Base-by-base conservation (phyloP, 2,797 vertebrate species). In the Falco cherrug region DNA sequence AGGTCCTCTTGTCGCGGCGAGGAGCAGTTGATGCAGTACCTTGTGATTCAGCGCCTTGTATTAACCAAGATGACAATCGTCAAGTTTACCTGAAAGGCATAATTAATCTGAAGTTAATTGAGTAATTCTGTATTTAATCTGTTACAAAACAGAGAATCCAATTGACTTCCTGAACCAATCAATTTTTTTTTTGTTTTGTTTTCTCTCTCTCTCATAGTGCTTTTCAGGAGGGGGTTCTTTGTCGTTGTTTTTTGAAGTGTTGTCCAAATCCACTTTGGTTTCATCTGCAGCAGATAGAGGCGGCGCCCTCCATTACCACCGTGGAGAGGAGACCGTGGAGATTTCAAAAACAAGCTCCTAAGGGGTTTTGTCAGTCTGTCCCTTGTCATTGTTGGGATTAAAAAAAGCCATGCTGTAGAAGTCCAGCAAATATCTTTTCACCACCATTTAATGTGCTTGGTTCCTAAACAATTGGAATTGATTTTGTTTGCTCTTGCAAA, bases 401-500 rank as follows among this genome's bases (percentile, higher is more conserved):
- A 74, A 93, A 61, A 96, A 94, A 33, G 6, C 39, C n/a, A 35
- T 22, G 87, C 86, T 94, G 29, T 57, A 33, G 20, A 94, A 95
- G 82, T 84, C 84, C 90, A 95, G 50, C 54, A 84, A 92, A 93
- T 50, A 15, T 37, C 70, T 74, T 96, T 95, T 97, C 87, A 67
- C 78, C 91, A 43, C 61, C 74, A 68, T 92, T 95, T 96, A 94
- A 87, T 76, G 12, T 25, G 26, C 43, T 88, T 6, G 16, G 63
- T 85, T 68, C 95, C 93, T 91, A 90, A 98, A 98, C 95, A 97
- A 91, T 84, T 71, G 82, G 94, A 69, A 97, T 96, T 96, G 97
- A 97, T 98, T 97, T 95, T 97, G 94, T 95, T 96, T 97, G 96
- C 90, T 96, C 90, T 95, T 93, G 89, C 96, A 97, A 97, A 96